phyloP scores from a whole-genome alignment of 2,113 vertebrate genomes.

The Mirounga angustirostris region DNA sequence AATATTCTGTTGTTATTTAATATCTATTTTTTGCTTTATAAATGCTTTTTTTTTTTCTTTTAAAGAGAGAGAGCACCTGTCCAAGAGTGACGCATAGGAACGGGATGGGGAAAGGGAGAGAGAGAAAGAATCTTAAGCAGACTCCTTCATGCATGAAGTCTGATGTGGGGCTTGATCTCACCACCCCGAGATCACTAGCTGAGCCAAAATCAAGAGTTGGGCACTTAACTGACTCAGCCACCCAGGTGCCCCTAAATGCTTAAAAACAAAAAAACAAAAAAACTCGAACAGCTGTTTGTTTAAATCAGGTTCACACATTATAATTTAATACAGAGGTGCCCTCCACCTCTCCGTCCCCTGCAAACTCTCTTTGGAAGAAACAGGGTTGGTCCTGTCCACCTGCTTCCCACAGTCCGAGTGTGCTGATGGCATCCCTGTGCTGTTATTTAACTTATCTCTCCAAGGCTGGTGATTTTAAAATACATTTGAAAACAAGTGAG shows the following conservation, averaged over 20 bases:
- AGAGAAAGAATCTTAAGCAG: not conserved
- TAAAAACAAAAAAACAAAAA: not conserved
- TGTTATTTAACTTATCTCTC: not conserved
- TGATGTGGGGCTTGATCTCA: not conserved
- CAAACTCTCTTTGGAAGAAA: not conserved
- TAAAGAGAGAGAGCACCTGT: not conserved
- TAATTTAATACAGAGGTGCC: not conserved
- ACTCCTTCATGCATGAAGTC: not conserved
- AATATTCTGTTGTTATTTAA: not conserved
- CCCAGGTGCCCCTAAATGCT: not conserved
- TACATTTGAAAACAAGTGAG: not conserved
- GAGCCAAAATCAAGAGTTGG: not conserved
- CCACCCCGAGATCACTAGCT: not conserved
- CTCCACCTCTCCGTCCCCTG: not conserved
- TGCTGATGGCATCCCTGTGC: not conserved
- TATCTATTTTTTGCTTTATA: not conserved
- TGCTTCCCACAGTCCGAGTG: fast-evolving
- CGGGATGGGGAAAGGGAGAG: not conserved
- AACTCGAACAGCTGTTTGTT: not conserved
- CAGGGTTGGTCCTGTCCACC: not conserved
- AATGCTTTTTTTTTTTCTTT: not conserved
- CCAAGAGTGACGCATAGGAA: not conserved
- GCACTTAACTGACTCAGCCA: not conserved
- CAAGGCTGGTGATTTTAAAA: not conserved
- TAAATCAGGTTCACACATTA: not conserved